Evolutionary conservation across 2,113 vertebrate genomes (phyloP), one percentile per base, ranked within the genome.

Genomic region (Ramphastos sulfuratus): DNA sequence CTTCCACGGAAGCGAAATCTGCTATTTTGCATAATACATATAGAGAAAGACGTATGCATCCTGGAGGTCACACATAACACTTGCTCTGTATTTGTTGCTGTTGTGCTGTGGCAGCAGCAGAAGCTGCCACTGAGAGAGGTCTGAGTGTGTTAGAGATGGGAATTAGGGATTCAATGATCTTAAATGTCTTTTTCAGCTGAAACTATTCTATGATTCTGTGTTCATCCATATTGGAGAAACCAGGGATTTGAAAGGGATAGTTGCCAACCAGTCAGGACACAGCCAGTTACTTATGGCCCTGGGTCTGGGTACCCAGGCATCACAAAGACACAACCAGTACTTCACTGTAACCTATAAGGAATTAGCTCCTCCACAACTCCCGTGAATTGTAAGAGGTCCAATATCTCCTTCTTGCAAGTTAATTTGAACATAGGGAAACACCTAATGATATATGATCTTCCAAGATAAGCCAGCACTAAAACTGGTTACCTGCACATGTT

Each of bases 31-130:
- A 0, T 39, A 39, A 35, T 27, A 31, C 46, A 5, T 37, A 50
- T 1, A 35, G 42, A 74, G 37, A 8, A 61, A 78, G 56, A 39
- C 7, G 8, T 8, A 1, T 0, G 0, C 17, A 37, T 60, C 33
- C 37, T 21, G 42, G 11, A 31, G 8, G 17, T 42, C 31, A 39
- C 44, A 31, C 28, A 28, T 58, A 69, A 27, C 17, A 8, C 7
- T 46, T 48, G 50, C 12, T 66, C n/a, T n/a, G 30, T 59, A 4
- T 55, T 59, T 82, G 15, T 7, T 72, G 39, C 33, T 64, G 24
- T 42, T 52, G 39, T 37, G 3, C 30, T 55, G 46, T 66, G n/a
- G 69, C 48, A 87, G 66, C 66, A 87, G 23, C 65, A 71, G 85
- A 28, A 87, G 10, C 37, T 93, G 85, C 42, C 37, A 15, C 67